Percentiles rank a stretch among this genome's conserved stretches.
These are phyloP conservation scores for Chrysocyon brachyurus DNA, from an alignment of 2,797 vertebrate genomes.

Conservation along the genomic window DNA sequence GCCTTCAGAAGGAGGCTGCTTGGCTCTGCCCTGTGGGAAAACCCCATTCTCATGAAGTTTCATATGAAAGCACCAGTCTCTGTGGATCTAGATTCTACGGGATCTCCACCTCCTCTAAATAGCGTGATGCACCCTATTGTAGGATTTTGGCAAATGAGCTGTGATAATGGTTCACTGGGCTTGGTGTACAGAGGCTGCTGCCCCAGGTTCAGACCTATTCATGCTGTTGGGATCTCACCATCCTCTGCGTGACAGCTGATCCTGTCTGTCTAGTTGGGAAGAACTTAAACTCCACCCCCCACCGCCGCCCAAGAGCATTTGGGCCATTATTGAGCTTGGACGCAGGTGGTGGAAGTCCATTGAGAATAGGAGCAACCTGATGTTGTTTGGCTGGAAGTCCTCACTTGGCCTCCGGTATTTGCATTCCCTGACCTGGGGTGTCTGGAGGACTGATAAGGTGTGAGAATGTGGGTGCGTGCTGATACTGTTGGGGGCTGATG, in stretches of 20 bases:
- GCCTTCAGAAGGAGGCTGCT: not conserved
- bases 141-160: not conserved
- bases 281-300: not conserved
- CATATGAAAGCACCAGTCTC: fast-evolving
- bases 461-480: fast-evolving
- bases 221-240: fast-evolving
- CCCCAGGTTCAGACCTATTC: fast-evolving
- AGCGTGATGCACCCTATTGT: fast-evolving
- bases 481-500: not conserved
- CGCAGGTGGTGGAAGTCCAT: not conserved
- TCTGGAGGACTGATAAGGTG: not conserved
- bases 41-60: not conserved
- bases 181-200: fast-evolving
- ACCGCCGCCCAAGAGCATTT: not conserved
- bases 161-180: fast-evolving
- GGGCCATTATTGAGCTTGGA: not conserved
- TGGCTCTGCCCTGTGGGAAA: not conserved
- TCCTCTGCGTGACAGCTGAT: not conserved
- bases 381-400: not conserved
- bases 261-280: not conserved
- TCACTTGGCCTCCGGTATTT: not conserved
- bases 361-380: too few species aligned
- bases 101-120: not conserved
- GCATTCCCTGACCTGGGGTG: fast-evolving
- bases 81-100: not conserved